Conservation (phyloP, 2,797 vertebrate species). For the Bucorvus abyssinicus region DNA sequence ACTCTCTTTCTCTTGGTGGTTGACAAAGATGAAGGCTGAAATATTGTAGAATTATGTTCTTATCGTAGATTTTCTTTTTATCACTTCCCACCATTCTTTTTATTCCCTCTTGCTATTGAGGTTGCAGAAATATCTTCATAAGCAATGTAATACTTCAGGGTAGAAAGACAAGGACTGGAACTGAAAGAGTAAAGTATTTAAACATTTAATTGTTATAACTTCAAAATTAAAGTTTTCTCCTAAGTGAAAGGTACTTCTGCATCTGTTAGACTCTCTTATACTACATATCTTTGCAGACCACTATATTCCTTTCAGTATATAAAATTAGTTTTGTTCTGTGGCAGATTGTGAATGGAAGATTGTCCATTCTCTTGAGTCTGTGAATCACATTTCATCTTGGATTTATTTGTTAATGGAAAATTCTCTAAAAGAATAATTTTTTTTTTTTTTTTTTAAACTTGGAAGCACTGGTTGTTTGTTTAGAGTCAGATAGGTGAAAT, state of each 20-base stretch:
- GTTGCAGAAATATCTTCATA: conserved; percentile 37
- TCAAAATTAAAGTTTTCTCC: conserved; percentile 17
- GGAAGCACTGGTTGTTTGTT: background rate
- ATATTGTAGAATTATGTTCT: conserved; percentile 36
- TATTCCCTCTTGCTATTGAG: conserved; percentile 27
- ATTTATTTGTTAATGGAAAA: conserved; percentile 12
- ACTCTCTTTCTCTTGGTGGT: conserved; percentile 5
- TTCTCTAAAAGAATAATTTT: background rate
- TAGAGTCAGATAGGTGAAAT: conserved; percentile 28
- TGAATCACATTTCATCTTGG: background rate
- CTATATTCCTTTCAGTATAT: background rate
- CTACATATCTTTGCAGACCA: background rate
- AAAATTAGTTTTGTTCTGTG: background rate
- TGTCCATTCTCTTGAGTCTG: background rate
- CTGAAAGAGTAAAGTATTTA: background rate
- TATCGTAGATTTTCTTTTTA: conserved; percentile 57
- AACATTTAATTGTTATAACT: conserved; percentile 21
- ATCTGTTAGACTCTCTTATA: background rate
- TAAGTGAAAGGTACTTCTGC: background rate
- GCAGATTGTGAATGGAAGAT: background rate
- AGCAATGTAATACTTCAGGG: conserved; percentile 29
- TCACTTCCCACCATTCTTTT: conserved; percentile 38
- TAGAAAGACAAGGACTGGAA: conserved; percentile 25
- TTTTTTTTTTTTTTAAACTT: background rate
- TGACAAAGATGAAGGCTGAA: conserved; percentile 55